phyloP scores from a whole-genome alignment of 2,113 vertebrate species.

The Pelmatolapia mariae region DNA sequence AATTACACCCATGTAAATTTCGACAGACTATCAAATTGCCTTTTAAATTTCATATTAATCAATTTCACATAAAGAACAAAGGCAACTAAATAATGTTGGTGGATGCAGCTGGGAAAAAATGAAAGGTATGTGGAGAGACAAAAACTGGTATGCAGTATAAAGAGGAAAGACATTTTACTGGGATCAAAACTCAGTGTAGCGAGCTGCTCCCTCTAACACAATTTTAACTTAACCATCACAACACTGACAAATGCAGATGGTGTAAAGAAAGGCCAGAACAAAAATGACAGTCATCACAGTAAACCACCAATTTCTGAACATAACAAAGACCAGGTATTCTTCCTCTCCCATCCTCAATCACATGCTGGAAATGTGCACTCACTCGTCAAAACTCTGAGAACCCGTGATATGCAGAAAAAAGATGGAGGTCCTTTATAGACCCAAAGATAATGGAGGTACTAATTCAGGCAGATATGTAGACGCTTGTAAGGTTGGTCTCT shows the following conservation, averaged over 20 bases:
- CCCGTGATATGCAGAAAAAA: neutral
- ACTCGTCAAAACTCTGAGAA: rapidly evolving
- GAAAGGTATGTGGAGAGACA: neutral
- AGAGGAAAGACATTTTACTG: neutral
- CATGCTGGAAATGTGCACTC: neutral
- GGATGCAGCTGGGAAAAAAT: neutral
- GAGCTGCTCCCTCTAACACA: neutral
- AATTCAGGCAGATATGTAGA: neutral
- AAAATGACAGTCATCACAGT: neutral
- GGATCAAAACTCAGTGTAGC: neutral
- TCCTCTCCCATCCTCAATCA: neutral
- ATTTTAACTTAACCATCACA: neutral
- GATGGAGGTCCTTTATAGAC: neutral
- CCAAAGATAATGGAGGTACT: neutral
- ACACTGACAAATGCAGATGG: neutral
- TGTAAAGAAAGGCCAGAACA: neutral
- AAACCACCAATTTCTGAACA: neutral
- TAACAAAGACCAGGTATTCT: neutral
- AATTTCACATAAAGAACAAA: neutral
- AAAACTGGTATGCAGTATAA: neutral
- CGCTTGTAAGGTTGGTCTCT: neutral
- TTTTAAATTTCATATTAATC: neutral
- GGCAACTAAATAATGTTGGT: neutral
- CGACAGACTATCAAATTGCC: neutral
- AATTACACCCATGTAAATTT: neutral